Percentiles rank a stretch among this genome's conserved stretches.
Evolutionary conservation across 2,797 vertebrate genomes (phyloP).

Genomic region (Echeneis naucrates): DNA sequence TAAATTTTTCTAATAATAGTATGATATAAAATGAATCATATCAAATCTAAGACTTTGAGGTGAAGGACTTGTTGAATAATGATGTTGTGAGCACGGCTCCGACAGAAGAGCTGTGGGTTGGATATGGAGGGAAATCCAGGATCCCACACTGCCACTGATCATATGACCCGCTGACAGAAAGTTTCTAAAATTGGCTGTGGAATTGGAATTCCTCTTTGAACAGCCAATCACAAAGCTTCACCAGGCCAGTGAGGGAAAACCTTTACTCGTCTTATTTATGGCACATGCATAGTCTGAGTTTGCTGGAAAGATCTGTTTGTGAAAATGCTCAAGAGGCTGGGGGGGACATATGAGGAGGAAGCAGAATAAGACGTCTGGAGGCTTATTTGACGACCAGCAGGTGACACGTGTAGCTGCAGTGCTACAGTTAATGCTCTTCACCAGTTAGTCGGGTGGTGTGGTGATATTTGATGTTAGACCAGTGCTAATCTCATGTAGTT

Average conservation of each 20-base stretch:
- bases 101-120: background rate
- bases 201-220: conserved; percentile 37
- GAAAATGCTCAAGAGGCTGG: conserved; percentile 15
- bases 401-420: conserved; percentile 16
- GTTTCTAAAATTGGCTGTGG: conserved; percentile 60
- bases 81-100: background rate
- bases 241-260: conserved; percentile 39
- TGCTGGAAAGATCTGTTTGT: conserved; percentile 22
- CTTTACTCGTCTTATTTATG: conserved; percentile 53
- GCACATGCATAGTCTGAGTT: conserved; percentile 9
- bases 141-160: conserved; percentile 19
- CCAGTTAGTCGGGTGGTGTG: conserved; percentile 1
- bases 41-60: background rate
- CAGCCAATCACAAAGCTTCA: conserved; percentile 59
- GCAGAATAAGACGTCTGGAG: background rate
- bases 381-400: background rate
- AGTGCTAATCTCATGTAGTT: conserved; percentile 46
- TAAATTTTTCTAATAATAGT: background rate
- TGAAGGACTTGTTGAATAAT: background rate
- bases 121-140: conserved; percentile 24
- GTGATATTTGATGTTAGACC: conserved; percentile 25
- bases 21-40: no score
- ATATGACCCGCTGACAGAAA: conserved; percentile 53
- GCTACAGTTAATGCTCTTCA: conserved; percentile 16
- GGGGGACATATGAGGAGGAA: conserved; percentile 9